Evolutionary conservation across 2,113 vertebrate species (phyloP).

Genomic region (Ceyx cyanopectus): DNA sequence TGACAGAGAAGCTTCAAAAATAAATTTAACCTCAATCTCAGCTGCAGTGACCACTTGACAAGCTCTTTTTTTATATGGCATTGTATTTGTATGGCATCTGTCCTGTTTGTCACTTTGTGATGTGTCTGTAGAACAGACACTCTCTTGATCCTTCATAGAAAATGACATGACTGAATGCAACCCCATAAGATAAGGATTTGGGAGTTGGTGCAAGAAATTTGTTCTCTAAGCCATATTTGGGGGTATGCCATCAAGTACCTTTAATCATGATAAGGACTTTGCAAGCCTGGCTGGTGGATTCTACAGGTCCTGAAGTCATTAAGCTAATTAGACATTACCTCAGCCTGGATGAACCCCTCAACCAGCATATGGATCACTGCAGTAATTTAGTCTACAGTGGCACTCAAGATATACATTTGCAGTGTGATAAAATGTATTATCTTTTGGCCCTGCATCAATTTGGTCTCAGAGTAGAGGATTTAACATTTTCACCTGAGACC

Average conservation of each 20-base stretch:
- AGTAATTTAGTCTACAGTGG: neutral
- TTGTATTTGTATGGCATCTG: neutral
- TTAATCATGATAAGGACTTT: neutral
- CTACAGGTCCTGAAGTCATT: neutral
- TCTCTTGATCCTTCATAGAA: neutral
- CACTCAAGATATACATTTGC: neutral
- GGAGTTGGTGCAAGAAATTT: neutral
- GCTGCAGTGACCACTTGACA: neutral
- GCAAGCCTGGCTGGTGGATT: neutral
- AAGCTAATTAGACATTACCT: neutral
- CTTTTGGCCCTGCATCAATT: neutral
- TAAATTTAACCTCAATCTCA: constrained; percentile 9
- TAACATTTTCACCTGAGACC: neutral
- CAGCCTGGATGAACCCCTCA: neutral
- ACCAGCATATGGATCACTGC: neutral
- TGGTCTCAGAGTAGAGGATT: neutral
- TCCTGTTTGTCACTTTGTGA: neutral
- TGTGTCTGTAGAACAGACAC: neutral
- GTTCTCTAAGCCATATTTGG: neutral
- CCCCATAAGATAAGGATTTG: accelerated
- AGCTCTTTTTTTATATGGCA: neutral
- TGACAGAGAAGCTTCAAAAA: constrained; percentile 24
- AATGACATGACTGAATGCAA: neutral
- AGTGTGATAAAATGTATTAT: neutral
- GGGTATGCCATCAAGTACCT: neutral